Percentiles rank a stretch among this genome's conserved stretches.
phyloP scores from a whole-genome alignment of 2,888 invertebrate genomes.

The Aethes cnicana region DNA sequence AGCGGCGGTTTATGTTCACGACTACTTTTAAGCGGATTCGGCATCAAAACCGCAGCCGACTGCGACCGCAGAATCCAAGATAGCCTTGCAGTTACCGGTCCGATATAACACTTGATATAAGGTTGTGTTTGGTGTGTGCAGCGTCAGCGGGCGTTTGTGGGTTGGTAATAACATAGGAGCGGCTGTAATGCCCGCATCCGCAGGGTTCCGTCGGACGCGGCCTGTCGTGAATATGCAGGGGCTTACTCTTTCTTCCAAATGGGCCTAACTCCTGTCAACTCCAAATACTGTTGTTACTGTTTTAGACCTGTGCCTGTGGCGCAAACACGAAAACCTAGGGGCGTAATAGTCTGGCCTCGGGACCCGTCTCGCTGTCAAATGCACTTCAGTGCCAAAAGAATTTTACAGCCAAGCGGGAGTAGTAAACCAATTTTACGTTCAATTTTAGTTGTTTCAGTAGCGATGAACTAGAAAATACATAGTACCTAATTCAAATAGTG shows the following conservation, averaged over 20 bases:
- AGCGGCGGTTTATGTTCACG: constrained; percentile 33
- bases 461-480: no score
- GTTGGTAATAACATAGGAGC: constrained; percentile 50
- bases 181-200: constrained; percentile 56
- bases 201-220: constrained; percentile 1
- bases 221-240: neutral
- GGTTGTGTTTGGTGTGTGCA: neutral
- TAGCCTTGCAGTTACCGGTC: neutral
- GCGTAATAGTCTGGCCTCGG: no score
- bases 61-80: constrained; percentile 36
- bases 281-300: no score
- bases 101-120: neutral
- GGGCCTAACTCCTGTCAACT: neutral
- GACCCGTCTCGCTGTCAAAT: no score
- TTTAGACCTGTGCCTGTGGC: no score
- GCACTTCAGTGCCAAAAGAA: no score
- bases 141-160: neutral
- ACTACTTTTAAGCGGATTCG: constrained; percentile 44
- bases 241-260: neutral
- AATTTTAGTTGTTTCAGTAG: no score
- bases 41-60: constrained; percentile 44
- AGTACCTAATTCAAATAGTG: no score
- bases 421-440: no score
- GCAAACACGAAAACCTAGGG: no score
- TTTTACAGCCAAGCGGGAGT: no score